A percentile compares a stretch with the other conserved stretches of the same genome.
These are phyloP conservation scores for Rhopalosiphum maidis DNA, from an alignment of 1,140 invertebrate species.

Conservation along the genomic window DNA sequence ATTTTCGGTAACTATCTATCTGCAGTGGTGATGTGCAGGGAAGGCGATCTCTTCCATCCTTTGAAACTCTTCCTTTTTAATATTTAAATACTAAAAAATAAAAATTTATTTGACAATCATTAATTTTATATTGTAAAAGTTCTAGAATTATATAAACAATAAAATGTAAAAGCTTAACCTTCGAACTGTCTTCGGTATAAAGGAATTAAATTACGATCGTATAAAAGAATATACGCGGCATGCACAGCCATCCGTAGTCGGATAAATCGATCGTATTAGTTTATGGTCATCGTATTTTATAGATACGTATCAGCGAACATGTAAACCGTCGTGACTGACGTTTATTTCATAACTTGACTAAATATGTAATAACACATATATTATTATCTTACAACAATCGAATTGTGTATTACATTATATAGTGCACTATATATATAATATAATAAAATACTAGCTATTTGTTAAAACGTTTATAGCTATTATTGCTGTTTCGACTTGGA, in stretches of 20 bases:
- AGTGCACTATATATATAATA: background rate
- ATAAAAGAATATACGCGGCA: background rate
- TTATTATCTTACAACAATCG: slow-evolving; percentile 1
- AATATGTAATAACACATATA: background rate
- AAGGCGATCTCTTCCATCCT: background rate
- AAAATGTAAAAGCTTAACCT: background rate
- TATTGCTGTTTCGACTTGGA: background rate
- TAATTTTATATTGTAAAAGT: background rate
- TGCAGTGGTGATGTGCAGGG: background rate
- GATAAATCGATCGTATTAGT: background rate
- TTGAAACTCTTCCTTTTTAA: too few relatives aligned
- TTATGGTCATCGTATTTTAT: slow-evolving; percentile 23
- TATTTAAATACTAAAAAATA: too few relatives aligned
- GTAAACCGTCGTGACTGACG: slow-evolving; percentile 32
- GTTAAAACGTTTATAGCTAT: background rate
- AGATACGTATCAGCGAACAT: slow-evolving; percentile 22
- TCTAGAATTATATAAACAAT: background rate
- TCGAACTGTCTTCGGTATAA: background rate
- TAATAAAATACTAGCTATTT: background rate
- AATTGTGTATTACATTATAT: background rate
- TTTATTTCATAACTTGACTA: slow-evolving; percentile 25
- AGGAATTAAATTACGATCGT: background rate
- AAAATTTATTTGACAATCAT: background rate
- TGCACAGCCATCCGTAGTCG: background rate
- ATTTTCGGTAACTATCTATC: background rate